These are phyloP conservation scores for Antrozous pallidus DNA, from an alignment of 2,797 vertebrate species.

Conservation along the genomic window DNA sequence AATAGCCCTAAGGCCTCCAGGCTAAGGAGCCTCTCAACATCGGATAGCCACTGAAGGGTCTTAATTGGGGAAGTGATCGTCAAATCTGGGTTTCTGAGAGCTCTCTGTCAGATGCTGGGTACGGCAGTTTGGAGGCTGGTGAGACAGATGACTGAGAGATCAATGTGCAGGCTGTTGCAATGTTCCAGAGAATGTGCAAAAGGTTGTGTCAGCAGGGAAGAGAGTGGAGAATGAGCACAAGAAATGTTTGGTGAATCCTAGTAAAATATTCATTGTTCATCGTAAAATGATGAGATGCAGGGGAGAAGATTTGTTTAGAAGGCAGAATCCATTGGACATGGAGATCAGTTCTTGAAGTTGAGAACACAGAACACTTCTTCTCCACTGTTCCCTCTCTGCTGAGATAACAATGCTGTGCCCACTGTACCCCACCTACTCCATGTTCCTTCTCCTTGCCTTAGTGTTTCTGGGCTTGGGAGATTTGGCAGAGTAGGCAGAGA, in stretches of 20 bases:
- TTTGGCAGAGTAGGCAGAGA: background rate
- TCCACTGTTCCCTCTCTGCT: background rate
- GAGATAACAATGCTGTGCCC: background rate
- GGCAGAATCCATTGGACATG: background rate
- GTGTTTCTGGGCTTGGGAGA: background rate
- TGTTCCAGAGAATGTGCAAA: background rate
- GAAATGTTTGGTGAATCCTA: background rate
- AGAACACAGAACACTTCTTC: background rate
- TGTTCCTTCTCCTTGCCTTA: background rate
- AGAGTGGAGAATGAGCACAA: background rate
- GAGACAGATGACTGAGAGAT: background rate
- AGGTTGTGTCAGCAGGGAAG: background rate
- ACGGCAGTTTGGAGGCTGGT: background rate
- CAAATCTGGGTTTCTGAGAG: constrained; percentile 13
- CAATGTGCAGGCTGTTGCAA: background rate
- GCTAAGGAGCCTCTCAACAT: background rate
- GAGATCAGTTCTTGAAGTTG: background rate
- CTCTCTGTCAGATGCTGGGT: background rate
- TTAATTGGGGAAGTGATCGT: background rate
- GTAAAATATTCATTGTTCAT: background rate
- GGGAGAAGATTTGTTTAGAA: background rate
- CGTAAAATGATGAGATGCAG: background rate
- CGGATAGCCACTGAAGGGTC: background rate
- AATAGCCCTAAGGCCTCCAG: background rate
- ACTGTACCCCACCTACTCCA: no score